phyloP scores from a whole-genome alignment of 2,113 vertebrate genomes.

The Oncorhynchus keta region DNA sequence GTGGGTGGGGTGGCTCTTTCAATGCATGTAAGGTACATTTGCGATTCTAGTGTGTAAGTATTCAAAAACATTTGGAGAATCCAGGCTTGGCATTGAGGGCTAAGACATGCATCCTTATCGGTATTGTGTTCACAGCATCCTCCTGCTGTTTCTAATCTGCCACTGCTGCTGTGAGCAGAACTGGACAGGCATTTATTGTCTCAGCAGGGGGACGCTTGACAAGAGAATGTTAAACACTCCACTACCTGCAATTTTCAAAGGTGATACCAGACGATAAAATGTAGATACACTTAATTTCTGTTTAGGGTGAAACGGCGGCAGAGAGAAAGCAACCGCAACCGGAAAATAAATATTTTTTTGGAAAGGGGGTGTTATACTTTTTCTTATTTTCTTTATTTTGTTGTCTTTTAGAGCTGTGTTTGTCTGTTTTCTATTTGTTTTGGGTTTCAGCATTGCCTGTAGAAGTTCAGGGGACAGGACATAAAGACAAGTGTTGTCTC shows the following conservation, averaged over 20 bases:
- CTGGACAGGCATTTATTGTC: slow-evolving; percentile 99
- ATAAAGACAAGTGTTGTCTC: slow-evolving; percentile 1
- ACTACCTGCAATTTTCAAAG: slow-evolving; percentile 86
- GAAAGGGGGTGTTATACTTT: not conserved
- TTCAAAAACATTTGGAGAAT: slow-evolving; percentile 95
- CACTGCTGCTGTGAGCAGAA: slow-evolving; percentile 93
- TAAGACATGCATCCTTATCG: slow-evolving; percentile 91
- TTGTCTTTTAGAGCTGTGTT: not conserved
- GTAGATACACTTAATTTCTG: slow-evolving; percentile 75
- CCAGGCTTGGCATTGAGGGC: slow-evolving; percentile 83
- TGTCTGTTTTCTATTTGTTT: slow-evolving; percentile 2
- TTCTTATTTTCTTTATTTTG: not conserved
- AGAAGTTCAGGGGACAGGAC: slow-evolving; percentile 15
- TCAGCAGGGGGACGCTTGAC: slow-evolving; percentile 91
- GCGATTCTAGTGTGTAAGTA: slow-evolving; percentile 98
- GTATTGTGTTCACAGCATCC: slow-evolving; percentile 87
- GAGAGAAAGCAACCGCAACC: slow-evolving; percentile 8
- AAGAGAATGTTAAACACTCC: slow-evolving; percentile 91
- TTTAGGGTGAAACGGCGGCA: slow-evolving; percentile 15
- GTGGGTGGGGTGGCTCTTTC: slow-evolving; percentile 51
- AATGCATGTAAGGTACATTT: slow-evolving; percentile 75
- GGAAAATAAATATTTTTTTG: not conserved
- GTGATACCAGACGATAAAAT: slow-evolving; percentile 85
- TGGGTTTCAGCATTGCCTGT: not conserved
- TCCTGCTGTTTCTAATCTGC: slow-evolving; percentile 99